phyloP scores from a whole-genome alignment of 2,797 vertebrate species.

The Myotis planiceps region DNA sequence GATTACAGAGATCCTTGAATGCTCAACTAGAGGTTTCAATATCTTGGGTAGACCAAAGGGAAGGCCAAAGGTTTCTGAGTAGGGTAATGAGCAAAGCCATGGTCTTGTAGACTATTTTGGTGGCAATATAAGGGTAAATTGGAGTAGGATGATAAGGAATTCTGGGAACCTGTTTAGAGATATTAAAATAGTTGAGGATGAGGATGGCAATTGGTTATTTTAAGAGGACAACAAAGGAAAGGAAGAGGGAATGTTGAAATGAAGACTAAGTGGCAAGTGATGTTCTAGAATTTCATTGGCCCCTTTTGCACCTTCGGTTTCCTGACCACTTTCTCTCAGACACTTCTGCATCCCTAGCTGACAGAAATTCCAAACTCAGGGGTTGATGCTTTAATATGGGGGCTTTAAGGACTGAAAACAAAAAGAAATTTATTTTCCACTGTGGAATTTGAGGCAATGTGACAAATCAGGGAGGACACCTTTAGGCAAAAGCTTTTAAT shows the following conservation, averaged over 20 bases:
- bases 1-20: conserved; percentile 54
- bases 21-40: conserved; percentile 51
- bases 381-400: background rate
- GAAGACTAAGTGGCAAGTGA: background rate
- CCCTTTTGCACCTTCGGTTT: background rate
- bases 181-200: background rate
- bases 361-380: background rate
- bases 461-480: background rate
- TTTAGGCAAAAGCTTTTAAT: background rate
- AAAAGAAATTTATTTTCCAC: background rate
- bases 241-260: background rate
- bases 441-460: background rate
- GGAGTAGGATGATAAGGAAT: background rate
- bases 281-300: background rate
- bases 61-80: conserved; percentile 47
- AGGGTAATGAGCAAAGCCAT: too few relatives aligned
- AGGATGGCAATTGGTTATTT: background rate
- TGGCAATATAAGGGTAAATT: background rate
- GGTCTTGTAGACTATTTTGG: background rate
- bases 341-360: background rate
- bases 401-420: background rate
- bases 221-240: background rate
- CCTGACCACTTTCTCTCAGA: background rate
- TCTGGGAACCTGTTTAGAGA: background rate
- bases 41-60: background rate